phyloP scores from a whole-genome alignment of 2,113 vertebrate genomes.

The Gallinago paraguaiae region DNA sequence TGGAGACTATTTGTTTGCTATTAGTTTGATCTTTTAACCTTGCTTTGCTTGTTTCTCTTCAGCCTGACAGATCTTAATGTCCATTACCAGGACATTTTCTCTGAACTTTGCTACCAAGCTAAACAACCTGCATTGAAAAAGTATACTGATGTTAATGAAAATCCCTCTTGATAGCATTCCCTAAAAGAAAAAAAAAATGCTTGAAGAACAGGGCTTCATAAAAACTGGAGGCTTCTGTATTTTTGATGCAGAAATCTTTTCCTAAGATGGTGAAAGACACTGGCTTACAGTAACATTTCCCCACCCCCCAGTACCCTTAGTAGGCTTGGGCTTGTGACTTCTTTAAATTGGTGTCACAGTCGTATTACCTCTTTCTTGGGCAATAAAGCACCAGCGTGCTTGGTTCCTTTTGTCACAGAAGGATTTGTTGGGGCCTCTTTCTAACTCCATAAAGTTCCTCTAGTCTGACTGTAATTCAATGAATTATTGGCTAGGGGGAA shows the following conservation, averaged over 20 bases:
- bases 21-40: constrained; percentile 9
- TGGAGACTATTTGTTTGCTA: background rate
- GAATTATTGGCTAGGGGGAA: constrained; percentile 13
- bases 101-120: background rate
- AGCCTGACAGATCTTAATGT: background rate
- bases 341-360: background rate
- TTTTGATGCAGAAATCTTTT: background rate
- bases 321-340: background rate
- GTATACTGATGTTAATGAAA: background rate
- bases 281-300: background rate
- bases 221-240: background rate
- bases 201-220: background rate
- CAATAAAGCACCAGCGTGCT: background rate
- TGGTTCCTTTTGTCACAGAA: background rate
- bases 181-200: background rate
- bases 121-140: background rate
- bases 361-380: background rate
- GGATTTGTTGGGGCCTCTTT: background rate
- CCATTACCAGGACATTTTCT: background rate
- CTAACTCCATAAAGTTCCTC: background rate
- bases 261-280: background rate
- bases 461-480: background rate
- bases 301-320: background rate
- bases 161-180: background rate
- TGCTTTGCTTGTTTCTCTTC: background rate